Evolutionary conservation across 37 sponge, comb jelly and placozoan genomes (phyloP).

Genomic region (Oopsacas minuta): DNA sequence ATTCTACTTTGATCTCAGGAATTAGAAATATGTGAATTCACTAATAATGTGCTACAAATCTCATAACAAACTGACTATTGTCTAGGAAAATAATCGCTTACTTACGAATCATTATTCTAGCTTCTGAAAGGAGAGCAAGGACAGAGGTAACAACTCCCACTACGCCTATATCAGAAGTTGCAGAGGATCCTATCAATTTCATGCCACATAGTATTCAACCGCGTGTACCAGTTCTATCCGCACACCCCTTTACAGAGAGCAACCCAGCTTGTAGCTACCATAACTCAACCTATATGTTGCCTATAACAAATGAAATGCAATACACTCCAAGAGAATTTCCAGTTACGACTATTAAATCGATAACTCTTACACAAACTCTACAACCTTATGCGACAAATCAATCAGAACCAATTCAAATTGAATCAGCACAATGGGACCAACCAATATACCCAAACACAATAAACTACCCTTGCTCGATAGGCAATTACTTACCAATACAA

Average conservation of each 20-base stretch:
- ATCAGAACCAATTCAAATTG: not conserved
- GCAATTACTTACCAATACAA: not conserved
- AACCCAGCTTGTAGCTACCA: conserved; percentile 5
- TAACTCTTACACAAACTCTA: not conserved
- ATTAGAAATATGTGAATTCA: too few relatives aligned
- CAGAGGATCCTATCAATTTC: not conserved
- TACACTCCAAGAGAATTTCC: not conserved
- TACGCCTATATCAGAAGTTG: not conserved
- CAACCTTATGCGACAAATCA: not conserved
- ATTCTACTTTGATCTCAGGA: too few relatives aligned
- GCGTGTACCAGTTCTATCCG: not conserved
- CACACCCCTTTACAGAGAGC: not conserved
- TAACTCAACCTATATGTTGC: not conserved
- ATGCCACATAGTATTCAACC: not conserved
- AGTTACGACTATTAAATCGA: not conserved
- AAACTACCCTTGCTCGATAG: not conserved
- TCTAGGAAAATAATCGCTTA: too few relatives aligned
- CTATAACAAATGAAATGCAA: not conserved
- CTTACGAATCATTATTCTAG: too few relatives aligned
- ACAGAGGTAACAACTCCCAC: not conserved
- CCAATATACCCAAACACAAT: not conserved
- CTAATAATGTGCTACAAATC: too few relatives aligned
- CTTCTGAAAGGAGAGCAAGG: not conserved
- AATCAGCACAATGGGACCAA: not conserved
- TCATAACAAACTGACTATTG: too few relatives aligned